Percentiles rank a stretch among this genome's conserved stretches.
Conservation (phyloP, 2,113 vertebrate genomes). For the pig (Sus scrofa) region T2T-Sscrofa CM000824.6:70445501-70446000, state of each 20-base stretch:
- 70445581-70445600: not conserved
- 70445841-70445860: not conserved
- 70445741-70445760: not conserved
- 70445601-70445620: not conserved
- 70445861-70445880: not conserved
- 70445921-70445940: not conserved
- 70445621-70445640: not conserved
- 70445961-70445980: not conserved
- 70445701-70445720: not conserved
- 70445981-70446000: not conserved
- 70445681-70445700: slow-evolving; percentile 25
- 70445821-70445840: not conserved
- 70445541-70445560: not conserved
- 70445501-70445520: not conserved
- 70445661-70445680: not conserved
- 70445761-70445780: not conserved
- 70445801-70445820: not conserved
- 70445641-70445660: slow-evolving; percentile 5
- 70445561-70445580: not conserved
- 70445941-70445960: not conserved
- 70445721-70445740: not conserved
- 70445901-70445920: not conserved
- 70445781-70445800: not conserved
- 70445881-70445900: not conserved
- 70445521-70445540: not conserved